A percentile compares a stretch with the other conserved stretches of the same genome.
Conservation (phyloP, 2,113 vertebrate genomes). For the Baryphthengus martii region DNA sequence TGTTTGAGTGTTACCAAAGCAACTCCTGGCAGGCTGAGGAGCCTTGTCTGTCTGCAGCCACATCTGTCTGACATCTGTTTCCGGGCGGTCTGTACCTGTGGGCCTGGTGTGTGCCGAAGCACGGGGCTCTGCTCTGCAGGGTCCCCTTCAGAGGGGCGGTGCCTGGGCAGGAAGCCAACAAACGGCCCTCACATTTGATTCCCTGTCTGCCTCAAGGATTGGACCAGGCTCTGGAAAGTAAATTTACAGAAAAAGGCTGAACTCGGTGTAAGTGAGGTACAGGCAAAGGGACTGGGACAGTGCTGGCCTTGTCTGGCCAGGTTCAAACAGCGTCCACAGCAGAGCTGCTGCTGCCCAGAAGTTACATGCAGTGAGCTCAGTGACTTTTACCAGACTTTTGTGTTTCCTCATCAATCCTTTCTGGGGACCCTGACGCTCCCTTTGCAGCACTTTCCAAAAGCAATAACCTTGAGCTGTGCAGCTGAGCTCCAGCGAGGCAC, state of each 20-base stretch:
- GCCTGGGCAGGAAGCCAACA: not conserved
- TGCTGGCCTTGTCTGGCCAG: not conserved
- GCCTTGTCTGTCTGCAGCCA: not conserved
- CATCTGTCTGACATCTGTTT: conserved; percentile 23
- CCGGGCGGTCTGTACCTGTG: not conserved
- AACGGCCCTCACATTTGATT: not conserved
- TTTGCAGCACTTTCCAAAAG: not conserved
- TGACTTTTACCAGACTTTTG: not conserved
- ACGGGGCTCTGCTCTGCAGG: not conserved
- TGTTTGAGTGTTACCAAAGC: conserved; percentile 1
- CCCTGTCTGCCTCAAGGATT: not conserved
- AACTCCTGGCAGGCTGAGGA: not conserved
- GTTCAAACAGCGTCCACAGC: not conserved
- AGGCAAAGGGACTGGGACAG: not conserved
- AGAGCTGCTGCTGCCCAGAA: not conserved
- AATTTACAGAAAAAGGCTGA: not conserved
- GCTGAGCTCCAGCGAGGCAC: not conserved
- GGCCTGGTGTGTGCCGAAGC: not conserved
- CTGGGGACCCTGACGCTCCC: not conserved
- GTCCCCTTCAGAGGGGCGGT: not conserved
- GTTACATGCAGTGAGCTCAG: not conserved
- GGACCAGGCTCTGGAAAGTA: not conserved
- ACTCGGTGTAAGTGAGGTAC: rapidly evolving
- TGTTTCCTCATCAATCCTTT: not conserved
- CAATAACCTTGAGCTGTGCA: not conserved